Conservation (phyloP, 1,140 invertebrate genomes). For the Euura lappo region DNA sequence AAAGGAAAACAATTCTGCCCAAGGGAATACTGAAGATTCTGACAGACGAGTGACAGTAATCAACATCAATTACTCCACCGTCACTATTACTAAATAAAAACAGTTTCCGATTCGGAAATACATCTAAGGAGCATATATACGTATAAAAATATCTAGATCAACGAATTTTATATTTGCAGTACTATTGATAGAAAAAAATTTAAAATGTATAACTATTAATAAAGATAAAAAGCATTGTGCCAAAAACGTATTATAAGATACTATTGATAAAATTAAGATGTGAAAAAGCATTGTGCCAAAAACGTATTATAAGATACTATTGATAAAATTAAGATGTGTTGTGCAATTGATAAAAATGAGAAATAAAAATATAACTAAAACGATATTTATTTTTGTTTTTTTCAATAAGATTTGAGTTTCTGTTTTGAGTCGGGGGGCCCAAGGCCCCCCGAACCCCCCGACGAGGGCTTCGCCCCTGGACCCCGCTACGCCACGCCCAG, state of each 20-base stretch:
- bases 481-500: too few species aligned
- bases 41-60: not conserved
- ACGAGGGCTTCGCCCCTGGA: too few species aligned
- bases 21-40: not conserved
- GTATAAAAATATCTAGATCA: not conserved
- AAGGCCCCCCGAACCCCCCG: too few species aligned
- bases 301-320: too few species aligned
- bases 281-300: too few species aligned
- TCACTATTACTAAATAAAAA: not conserved
- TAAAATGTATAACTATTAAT: not conserved
- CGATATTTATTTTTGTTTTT: too few species aligned
- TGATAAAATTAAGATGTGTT: too few species aligned
- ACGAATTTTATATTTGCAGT: not conserved
- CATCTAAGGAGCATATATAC: not conserved
- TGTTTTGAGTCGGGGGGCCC: too few species aligned
- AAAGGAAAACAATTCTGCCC: not conserved
- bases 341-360: too few species aligned
- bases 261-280: not conserved
- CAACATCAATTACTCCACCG: not conserved
- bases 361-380: too few species aligned
- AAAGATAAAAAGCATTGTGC: not conserved
- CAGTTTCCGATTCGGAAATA: not conserved
- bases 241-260: not conserved
- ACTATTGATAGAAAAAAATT: not conserved
- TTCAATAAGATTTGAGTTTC: too few species aligned